Evolutionary conservation across 2,888 invertebrate species (phyloP).

Genomic region (Cabera pusaria): DNA sequence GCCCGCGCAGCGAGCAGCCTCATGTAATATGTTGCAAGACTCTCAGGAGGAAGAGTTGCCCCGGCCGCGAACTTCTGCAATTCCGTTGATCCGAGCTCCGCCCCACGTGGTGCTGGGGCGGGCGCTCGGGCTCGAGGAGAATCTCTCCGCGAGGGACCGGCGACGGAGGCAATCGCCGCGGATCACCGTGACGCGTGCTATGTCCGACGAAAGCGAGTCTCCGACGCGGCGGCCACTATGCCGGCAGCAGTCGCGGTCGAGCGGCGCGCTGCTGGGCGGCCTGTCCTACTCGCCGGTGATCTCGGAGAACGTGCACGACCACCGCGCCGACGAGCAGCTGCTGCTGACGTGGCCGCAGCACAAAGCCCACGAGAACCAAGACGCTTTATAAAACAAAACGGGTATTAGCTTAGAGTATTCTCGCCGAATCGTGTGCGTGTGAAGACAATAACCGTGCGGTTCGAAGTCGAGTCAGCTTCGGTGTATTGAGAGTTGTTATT

Average conservation of each 20-base stretch:
- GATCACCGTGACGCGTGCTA: slow-evolving; percentile 88
- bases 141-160: slow-evolving; percentile 52
- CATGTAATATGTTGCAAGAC: slow-evolving; percentile 88
- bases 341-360: slow-evolving; percentile 83
- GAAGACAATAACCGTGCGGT: slow-evolving; percentile 73
- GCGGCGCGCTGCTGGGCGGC: slow-evolving; percentile 73
- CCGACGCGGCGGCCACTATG: slow-evolving; percentile 76
- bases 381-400: slow-evolving; percentile 75
- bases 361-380: slow-evolving; percentile 51
- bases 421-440: slow-evolving; percentile 47
- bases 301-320: slow-evolving; percentile 54
- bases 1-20: slow-evolving; percentile 84
- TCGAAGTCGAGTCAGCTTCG: slow-evolving; percentile 60
- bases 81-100: slow-evolving; percentile 78
- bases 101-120: slow-evolving; percentile 85
- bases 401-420: slow-evolving; percentile 53
- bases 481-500: slow-evolving; percentile 58
- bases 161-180: slow-evolving; percentile 84
- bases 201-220: slow-evolving; percentile 88
- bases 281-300: slow-evolving; percentile 75
- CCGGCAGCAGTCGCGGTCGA: slow-evolving; percentile 75
- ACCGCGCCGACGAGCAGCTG: slow-evolving; percentile 72
- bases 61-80: slow-evolving; percentile 64
- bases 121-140: slow-evolving; percentile 80
- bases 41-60: slow-evolving; percentile 74